Evolutionary conservation across 2,888 invertebrate genomes (phyloP), one percentile per base, ranked within the genome.

Genomic region (Rhingia rostrata): DNA sequence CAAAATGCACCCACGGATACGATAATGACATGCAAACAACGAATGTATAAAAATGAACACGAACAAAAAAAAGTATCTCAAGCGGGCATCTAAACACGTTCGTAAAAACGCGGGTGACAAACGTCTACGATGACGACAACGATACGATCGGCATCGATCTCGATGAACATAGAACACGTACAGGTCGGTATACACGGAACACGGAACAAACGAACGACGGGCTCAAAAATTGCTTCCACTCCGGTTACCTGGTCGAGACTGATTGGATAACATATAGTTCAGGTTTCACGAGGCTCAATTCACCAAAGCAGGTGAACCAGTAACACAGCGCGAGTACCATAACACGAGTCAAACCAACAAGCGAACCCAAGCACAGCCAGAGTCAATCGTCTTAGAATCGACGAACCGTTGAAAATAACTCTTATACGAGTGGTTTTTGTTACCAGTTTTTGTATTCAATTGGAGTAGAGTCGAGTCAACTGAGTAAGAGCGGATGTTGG

Each of bases 171-270:
- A 72, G 14, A 66, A 72, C 66, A 80, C 84, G 78, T 67, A 79
- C 43, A 73, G 58, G 35, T 6, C 49, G 69, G 41, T 66, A 66
- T n/a, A 45, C 64, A 74, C 79, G 74, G 45, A 22, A 63, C 58
- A 70, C 80, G 70, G 58, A 58, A 80, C 69, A 41, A 80, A 70
- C 74, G 69, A 80, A 54, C 70, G 70, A 77, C 73, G 70, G 49
- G 63, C 41, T 69, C 6, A 43, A 82, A 82, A 75, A 83, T 75
- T 87, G 89, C 89, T 89, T 89, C 89, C 90, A 88, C 90, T 89
- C 89, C 90, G 91, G 89, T 90, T 90, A 90, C 90, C 91, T 91
- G 89, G 90, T 90, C 90, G 90, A 89, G 91, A 91, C 91, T 91
- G 91, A 91, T 91, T 91, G 91, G 91, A 89, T 89, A 89, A 90